These are phyloP conservation scores for Menidia menidia DNA, from an alignment of 2,797 vertebrate species.

Conservation along the genomic window DNA sequence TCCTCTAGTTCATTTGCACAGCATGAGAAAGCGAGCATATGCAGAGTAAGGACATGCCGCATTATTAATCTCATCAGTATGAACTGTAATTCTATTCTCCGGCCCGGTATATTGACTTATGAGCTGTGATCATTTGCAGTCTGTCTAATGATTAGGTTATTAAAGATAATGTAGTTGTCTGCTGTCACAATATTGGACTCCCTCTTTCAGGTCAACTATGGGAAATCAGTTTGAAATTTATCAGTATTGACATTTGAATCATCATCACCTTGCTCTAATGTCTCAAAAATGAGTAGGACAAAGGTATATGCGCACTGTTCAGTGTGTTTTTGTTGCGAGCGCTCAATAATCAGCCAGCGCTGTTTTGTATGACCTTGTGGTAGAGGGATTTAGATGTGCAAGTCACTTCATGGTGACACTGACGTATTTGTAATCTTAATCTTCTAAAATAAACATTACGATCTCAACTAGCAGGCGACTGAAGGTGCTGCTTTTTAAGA, in stretches of 20 bases:
- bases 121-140: conserved; percentile 77
- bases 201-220: conserved; percentile 84
- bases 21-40: conserved; percentile 21
- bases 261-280: conserved; percentile 78
- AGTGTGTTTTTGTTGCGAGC: conserved; percentile 56
- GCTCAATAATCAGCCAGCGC: conserved; percentile 57
- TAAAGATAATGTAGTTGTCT: conserved; percentile 86
- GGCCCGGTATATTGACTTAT: conserved; percentile 77
- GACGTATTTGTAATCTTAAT: conserved; percentile 4
- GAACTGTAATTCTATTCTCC: conserved; percentile 72
- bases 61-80: conserved; percentile 79
- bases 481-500: background rate
- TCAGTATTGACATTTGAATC: conserved; percentile 85
- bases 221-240: conserved; percentile 84
- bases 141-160: conserved; percentile 83
- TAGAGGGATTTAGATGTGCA: conserved; percentile 10
- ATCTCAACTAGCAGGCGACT: background rate
- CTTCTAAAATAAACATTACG: conserved; percentile 1
- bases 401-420: conserved; percentile 26
- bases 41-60: conserved; percentile 26
- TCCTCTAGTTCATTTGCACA: conserved; percentile 32
- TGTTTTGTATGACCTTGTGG: conserved; percentile 69
- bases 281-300: conserved; percentile 75
- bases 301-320: conserved; percentile 44
- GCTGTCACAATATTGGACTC: conserved; percentile 84